phyloP scores from a whole-genome alignment of 1,140 invertebrate species.

The Kradibia gibbosae region DNA sequence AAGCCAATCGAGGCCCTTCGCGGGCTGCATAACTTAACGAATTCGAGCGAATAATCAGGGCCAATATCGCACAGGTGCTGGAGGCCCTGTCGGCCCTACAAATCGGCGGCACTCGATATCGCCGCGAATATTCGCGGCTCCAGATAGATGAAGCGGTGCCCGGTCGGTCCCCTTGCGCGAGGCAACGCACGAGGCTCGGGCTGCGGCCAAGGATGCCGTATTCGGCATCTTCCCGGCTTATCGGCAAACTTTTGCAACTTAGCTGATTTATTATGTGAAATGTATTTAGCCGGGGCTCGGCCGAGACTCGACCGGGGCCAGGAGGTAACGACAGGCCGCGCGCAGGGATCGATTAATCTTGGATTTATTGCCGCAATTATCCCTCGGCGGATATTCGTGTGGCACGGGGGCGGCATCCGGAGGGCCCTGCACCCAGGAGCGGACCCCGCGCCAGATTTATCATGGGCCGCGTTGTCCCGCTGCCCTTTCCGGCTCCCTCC shows the following conservation, averaged over 20 bases:
- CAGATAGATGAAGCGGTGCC: no score
- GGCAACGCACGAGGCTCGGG: no score
- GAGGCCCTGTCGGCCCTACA: neutral
- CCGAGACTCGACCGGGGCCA: neutral
- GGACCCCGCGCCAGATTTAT: conserved; percentile 26
- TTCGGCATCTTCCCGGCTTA: conserved; percentile 53
- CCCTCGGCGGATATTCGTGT: conserved; percentile 62
- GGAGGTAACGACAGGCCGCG: conserved; percentile 58
- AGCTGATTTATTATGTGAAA: conserved; percentile 65
- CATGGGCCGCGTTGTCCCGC: neutral
- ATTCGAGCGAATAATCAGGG: neutral
- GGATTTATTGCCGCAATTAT: conserved; percentile 65
- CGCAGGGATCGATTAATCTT: conserved; percentile 61
- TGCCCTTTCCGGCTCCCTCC: no score
- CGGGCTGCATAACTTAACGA: conserved; percentile 1
- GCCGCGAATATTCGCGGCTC: neutral
- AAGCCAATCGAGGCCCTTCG: neutral
- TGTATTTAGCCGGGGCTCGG: conserved; percentile 57
- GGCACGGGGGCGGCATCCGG: conserved; percentile 13
- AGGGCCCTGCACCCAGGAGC: neutral
- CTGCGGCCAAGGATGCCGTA: no score
- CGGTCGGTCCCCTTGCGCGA: no score
- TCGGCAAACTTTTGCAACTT: conserved; percentile 50
- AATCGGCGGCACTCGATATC: neutral
- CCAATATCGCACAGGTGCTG: neutral